Evolutionary conservation across 1,140 invertebrate genomes (phyloP).

Genomic region (Ganaspis sp.): DNA sequence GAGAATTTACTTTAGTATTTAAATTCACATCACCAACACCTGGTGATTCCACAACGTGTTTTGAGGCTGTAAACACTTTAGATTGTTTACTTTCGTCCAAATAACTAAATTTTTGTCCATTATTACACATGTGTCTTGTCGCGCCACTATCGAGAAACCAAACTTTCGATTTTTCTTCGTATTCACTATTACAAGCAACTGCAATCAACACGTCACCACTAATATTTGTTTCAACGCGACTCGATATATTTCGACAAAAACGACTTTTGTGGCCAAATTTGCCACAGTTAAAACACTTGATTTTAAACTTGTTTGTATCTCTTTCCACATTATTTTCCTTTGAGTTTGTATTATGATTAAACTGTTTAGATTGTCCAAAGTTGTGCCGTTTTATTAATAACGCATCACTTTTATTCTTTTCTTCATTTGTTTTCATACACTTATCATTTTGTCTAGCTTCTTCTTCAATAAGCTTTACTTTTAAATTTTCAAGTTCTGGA

Average conservation of each 20-base stretch:
- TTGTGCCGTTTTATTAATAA: conserved; percentile 29
- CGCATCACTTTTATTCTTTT: conserved; percentile 25
- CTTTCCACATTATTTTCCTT: not conserved
- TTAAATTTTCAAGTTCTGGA: conserved; percentile 29
- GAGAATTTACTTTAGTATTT: too few species aligned
- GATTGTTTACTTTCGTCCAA: not conserved
- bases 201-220: not conserved
- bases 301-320: conserved; percentile 30
- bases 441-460: conserved; percentile 34
- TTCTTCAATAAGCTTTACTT: conserved; percentile 38
- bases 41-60: not conserved
- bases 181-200: too few species aligned
- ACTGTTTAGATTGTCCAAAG: not conserved
- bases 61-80: not conserved
- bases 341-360: conserved; percentile 17
- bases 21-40: not conserved
- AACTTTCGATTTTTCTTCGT: too few species aligned
- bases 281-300: conserved; percentile 38
- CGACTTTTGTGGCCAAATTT: conserved; percentile 40
- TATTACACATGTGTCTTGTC: too few species aligned
- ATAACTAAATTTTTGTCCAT: too few species aligned
- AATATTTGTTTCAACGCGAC: conserved; percentile 19
- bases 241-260: conserved; percentile 35
- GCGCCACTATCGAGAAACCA: too few species aligned
- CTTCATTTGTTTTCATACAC: not conserved